Percentiles rank a stretch among this genome's conserved stretches.
phyloP scores from a whole-genome alignment of 2,113 vertebrate species.

The Dasyurus viverrinus region DNA sequence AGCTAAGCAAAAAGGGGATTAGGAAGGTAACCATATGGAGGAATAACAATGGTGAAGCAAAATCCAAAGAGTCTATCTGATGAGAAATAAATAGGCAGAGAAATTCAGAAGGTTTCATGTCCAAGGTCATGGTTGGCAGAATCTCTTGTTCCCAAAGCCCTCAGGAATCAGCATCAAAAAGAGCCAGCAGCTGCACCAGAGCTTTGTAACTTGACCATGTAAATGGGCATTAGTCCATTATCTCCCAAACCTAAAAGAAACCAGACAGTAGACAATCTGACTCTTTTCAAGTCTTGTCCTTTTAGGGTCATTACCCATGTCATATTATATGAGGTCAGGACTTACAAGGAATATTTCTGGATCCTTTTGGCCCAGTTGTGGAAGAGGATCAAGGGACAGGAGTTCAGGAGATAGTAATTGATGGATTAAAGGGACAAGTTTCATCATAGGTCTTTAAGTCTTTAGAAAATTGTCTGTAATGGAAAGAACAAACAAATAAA shows the following conservation, averaged over 20 bases:
- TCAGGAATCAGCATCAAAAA: neutral
- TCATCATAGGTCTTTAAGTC: neutral
- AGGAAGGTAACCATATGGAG: neutral
- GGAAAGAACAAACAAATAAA: neutral
- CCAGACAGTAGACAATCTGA: neutral
- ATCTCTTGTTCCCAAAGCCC: neutral
- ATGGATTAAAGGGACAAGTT: neutral
- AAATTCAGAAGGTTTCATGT: neutral
- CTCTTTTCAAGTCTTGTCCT: neutral
- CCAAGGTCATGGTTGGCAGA: neutral
- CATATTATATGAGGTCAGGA: neutral
- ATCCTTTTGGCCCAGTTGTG: neutral
- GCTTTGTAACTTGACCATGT: neutral
- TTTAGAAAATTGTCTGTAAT: neutral
- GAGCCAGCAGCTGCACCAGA: neutral
- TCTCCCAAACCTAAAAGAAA: neutral
- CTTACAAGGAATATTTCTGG: neutral
- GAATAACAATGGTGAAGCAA: neutral
- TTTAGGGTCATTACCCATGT: neutral
- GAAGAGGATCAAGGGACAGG: neutral
- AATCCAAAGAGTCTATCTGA: neutral
- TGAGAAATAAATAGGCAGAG: neutral
- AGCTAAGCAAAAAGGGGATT: neutral
- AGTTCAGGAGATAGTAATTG: neutral
- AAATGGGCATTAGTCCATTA: neutral